Conservation (phyloP, 2,113 vertebrate species). For the Sclerurus mexicanus region DNA sequence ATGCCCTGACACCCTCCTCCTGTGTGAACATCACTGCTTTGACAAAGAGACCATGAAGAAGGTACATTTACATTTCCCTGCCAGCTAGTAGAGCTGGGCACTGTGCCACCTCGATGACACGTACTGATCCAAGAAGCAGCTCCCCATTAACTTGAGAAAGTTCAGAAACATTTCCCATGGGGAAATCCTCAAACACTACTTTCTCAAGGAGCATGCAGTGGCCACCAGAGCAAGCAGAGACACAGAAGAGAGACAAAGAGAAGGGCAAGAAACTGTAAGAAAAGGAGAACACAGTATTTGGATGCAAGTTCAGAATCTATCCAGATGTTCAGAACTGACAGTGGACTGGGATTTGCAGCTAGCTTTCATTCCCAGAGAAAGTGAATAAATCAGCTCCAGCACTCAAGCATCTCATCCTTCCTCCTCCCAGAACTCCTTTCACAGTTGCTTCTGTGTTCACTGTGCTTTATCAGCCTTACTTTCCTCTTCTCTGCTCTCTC, state of each 20-base stretch:
- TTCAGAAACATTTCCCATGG: background rate
- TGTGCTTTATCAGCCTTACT: background rate
- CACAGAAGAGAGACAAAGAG: background rate
- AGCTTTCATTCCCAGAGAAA: slow-evolving; percentile 21
- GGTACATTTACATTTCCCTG: background rate
- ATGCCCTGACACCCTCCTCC: background rate
- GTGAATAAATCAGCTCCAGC: slow-evolving; percentile 4
- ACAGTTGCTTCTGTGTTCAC: background rate
- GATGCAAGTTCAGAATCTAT: background rate
- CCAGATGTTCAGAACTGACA: background rate
- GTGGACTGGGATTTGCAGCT: background rate
- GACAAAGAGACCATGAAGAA: background rate
- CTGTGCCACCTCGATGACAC: fast-evolving
- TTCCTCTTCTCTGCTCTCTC: background rate
- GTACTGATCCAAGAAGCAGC: background rate
- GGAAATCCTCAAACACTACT: background rate
- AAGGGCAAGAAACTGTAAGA: background rate
- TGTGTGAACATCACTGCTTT: background rate
- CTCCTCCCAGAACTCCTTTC: background rate
- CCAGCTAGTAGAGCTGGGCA: background rate
- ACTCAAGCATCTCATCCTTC: background rate
- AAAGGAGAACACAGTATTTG: background rate
- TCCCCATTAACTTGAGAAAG: background rate
- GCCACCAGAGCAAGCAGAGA: background rate
- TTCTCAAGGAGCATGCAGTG: background rate